Evolutionary conservation across 1,140 invertebrate species (phyloP).

Genomic region (Heliconius hermathena): DNA sequence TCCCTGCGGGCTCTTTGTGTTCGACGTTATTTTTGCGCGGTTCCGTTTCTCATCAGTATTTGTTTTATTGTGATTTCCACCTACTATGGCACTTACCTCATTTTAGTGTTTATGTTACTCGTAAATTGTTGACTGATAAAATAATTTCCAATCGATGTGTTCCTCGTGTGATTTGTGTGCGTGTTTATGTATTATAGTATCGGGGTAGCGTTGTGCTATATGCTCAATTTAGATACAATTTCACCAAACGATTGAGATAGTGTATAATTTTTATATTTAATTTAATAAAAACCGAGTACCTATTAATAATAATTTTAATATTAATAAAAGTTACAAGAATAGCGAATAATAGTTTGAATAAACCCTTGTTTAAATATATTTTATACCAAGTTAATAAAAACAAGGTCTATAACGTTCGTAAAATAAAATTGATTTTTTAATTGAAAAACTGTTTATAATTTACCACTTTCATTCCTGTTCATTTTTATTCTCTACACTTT

Average conservation of each 20-base stretch:
- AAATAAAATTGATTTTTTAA: constrained; percentile 62
- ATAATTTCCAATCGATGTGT: constrained; percentile 78
- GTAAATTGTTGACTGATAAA: constrained; percentile 78
- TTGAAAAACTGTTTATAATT: constrained; percentile 35
- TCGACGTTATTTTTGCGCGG: constrained; percentile 37
- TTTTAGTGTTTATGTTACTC: constrained; percentile 74
- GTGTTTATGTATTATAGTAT: constrained; percentile 65
- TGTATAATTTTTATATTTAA: constrained; percentile 78
- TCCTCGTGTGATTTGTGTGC: constrained; percentile 73
- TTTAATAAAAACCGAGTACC: constrained; percentile 79
- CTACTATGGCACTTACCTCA: constrained; percentile 76
- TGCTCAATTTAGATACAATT: constrained; percentile 81
- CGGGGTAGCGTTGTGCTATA: constrained; percentile 79
- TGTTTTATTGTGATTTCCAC: constrained; percentile 74
- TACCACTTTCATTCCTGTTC: neutral
- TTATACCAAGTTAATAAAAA: constrained; percentile 59
- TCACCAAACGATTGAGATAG: constrained; percentile 79
- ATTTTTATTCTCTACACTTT: neutral
- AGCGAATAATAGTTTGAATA: constrained; percentile 63
- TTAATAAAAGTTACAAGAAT: constrained; percentile 77
- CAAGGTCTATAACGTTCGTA: constrained; percentile 60
- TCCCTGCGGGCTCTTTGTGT: constrained; percentile 51
- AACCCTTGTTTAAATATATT: constrained; percentile 63
- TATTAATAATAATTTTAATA: constrained; percentile 81
- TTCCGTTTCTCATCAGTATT: constrained; percentile 76